A percentile compares a stretch with the other conserved stretches of the same genome.
Evolutionary conservation across 2,113 vertebrate species (phyloP).

Genomic region (Pachyramphus minor): DNA sequence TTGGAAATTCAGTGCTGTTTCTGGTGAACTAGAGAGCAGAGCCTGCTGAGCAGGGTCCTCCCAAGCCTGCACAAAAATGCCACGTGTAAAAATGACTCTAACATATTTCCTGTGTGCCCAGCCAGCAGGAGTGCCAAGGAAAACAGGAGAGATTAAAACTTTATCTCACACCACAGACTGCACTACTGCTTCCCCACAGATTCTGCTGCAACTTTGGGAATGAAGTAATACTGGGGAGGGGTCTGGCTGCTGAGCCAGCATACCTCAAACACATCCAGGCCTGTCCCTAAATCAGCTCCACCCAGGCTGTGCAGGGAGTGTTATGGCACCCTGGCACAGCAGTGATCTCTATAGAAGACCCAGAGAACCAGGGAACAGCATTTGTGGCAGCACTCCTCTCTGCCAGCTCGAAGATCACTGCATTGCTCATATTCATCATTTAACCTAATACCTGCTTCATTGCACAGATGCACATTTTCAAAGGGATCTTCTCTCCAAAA

Average conservation of each 20-base stretch:
- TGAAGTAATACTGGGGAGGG: not conserved
- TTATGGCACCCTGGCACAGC: not conserved
- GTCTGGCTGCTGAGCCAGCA: not conserved
- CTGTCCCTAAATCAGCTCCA: not conserved
- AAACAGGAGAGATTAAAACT: conserved; percentile 13
- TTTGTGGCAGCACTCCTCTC: not conserved
- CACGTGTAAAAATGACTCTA: not conserved
- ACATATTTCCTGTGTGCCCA: not conserved
- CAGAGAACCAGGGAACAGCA: not conserved
- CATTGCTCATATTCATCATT: not conserved
- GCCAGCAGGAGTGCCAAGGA: not conserved
- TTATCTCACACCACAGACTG: not conserved
- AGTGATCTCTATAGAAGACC: not conserved
- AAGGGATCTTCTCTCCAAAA: not conserved
- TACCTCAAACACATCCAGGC: not conserved
- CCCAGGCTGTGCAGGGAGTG: accelerated
- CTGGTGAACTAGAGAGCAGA: not conserved
- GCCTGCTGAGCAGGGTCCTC: not conserved
- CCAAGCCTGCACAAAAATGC: not conserved
- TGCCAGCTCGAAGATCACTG: not conserved
- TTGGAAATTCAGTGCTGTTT: not conserved
- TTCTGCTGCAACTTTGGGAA: not conserved
- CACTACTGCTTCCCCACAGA: not conserved
- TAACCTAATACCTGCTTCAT: not conserved
- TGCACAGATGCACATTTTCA: not conserved